Evolutionary conservation across 2,888 invertebrate genomes (phyloP), one percentile per base, ranked within the genome.

Genomic region (Ophion ellenae): DNA sequence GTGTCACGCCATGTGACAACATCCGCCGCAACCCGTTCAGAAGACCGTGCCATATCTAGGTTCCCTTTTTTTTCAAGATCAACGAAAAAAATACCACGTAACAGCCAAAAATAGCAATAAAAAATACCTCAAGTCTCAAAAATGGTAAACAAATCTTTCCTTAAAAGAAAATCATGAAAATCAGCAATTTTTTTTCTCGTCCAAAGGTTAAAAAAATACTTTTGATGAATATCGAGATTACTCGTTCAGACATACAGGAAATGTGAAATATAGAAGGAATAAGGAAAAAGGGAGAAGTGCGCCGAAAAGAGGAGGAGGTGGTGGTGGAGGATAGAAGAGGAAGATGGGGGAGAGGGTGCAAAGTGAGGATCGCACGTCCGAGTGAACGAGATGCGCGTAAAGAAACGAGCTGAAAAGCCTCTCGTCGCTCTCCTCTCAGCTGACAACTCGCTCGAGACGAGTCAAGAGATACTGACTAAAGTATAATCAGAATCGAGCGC

Each of bases 401-500:
- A 76, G 67, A 76, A 64, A 70, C 71, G 59, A 78, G 78, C 77
- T 76, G 74, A 81, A 78, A 83, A 81, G 69, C 53, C 78, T 86
- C 86, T 86, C 81, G 83, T 86, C 83, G 86, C 73, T 82, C 77
- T 36, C 61, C 81, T 36, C 67, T 74, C 87, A 89, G 89, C 92
- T 92, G 91, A 91, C 91, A 93, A 45, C 90, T 90, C 90, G 89
- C 87, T 85, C 81, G 86, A 86, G 90, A 86, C 83, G 90, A 90
- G 91, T 90, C 89, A 89, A 90, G 90, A 90, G 90, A 91, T 89
- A 90, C 92, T 91, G 91, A 92, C 92, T 92, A 90, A 92, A 93
- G 93, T 93, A 92, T 93, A 93, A 93, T 93, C 93, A 92, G 93
- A 90, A 91, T 91, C 91, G 91, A 92, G 91, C 91, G 86, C 91